Evolutionary conservation across 2,888 invertebrate genomes (phyloP), one percentile per base, ranked within the genome.

Genomic region (Lottia gigantea): DNA sequence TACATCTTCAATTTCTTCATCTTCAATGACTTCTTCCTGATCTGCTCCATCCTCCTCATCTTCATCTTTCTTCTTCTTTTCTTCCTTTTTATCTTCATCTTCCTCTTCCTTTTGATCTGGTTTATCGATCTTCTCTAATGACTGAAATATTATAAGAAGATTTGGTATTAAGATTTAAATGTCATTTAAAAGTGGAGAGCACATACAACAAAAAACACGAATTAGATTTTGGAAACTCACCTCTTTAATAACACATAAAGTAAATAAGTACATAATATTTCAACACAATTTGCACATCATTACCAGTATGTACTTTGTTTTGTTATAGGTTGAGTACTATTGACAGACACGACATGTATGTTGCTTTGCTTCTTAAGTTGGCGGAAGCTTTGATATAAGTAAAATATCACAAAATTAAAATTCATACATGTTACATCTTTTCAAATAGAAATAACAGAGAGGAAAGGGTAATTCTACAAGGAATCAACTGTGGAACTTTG

Each of bases 1-100:
- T 72, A 82, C 80, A 74, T 83, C 84, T 69, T 81, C 83, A 12
- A 79, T 71, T 15, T 82, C 83, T 16, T 82, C 82, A 65, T 82
- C 82, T 66, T 82, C 79, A 67, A 73, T 75, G 15, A 73, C 67
- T 55, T 78, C 78, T 55, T 78, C 78, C 63, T 82, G 79, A 46
- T 83, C 81, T 46, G 78, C 80, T 62, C 75, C 76, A 55, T 83
- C 84, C 40, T 82, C 86, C 16, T 79, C 82, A 65, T 74, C 78
- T 12, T 76, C 78, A 31, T 80, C 78, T 55, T 83, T 79, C n/a
- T 80, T 77, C 46, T 79, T 80, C 49, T 79, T 78, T 68, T 79
- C 80, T 55, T 80, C 78, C 46, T 74, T 77, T 63, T 78, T 76
- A 66, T 73, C 81, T 71, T 74, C 80, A 70, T 74, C 81, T 72